phyloP scores from a whole-genome alignment of 2,113 vertebrate genomes.

The Daphoenositta chrysoptera region DNA sequence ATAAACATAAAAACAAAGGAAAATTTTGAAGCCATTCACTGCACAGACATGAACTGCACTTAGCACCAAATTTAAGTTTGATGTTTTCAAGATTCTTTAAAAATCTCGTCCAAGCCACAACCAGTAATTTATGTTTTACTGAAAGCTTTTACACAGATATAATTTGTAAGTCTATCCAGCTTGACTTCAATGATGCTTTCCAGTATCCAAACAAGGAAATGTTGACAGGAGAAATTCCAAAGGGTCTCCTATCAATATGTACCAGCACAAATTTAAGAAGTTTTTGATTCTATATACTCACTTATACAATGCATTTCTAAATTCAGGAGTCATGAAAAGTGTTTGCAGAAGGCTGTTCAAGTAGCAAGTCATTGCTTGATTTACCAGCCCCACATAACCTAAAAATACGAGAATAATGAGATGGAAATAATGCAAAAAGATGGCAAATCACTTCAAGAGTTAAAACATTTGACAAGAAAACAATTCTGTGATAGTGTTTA shows the following conservation, averaged over 20 bases:
- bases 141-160: not conserved
- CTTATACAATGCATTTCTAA: conserved; percentile 98
- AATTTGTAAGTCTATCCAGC: not conserved
- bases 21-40: not conserved
- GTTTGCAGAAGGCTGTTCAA: conserved; percentile 98
- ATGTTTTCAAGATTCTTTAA: not conserved
- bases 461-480: not conserved
- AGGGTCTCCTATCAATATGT: not conserved
- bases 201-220: not conserved
- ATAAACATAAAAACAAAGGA: not conserved
- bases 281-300: conserved; percentile 71
- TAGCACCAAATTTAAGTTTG: not conserved
- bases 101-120: not conserved
- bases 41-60: not conserved
- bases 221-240: not conserved
- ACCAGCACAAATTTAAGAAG: not conserved
- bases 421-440: not conserved
- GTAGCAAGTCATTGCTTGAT: conserved; percentile 99
- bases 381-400: conserved; percentile 98
- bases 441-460: not conserved
- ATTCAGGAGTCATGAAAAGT: conserved; percentile 98
- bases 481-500: not conserved
- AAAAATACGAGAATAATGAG: conserved; percentile 11
- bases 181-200: not conserved
- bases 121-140: not conserved